Conservation (phyloP, 2,113 vertebrate genomes). For the Parus major region DNA sequence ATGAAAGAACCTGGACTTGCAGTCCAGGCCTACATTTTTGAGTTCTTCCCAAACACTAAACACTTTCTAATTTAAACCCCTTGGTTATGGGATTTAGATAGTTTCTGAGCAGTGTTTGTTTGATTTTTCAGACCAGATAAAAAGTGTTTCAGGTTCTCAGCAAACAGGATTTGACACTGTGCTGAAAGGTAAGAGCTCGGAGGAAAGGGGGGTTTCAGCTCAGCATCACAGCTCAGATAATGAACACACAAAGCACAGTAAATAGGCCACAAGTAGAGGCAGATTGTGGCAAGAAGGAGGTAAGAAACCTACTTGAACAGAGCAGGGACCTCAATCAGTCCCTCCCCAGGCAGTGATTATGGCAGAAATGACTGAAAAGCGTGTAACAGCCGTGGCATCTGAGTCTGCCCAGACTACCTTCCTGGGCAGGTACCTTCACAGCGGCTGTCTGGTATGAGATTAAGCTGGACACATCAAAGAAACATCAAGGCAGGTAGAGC, state of each 20-base stretch:
- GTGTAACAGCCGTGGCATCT: neutral
- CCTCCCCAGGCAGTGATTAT: neutral
- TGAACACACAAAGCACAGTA: neutral
- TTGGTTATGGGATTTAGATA: neutral
- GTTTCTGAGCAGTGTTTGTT: neutral
- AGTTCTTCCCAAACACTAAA: neutral
- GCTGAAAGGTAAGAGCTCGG: conserved; percentile 18
- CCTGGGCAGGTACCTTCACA: neutral
- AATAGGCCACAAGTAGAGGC: conserved; percentile 2
- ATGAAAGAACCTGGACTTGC: neutral
- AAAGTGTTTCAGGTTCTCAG: neutral
- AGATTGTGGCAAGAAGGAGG: neutral
- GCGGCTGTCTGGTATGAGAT: neutral
- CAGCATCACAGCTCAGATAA: neutral
- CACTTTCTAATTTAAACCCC: neutral
- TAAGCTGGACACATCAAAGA: conserved; percentile 30
- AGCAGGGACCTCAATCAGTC: neutral
- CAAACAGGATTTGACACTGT: conserved; percentile 25
- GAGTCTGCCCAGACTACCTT: neutral
- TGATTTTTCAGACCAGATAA: neutral
- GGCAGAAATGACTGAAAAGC: conserved; percentile 6
- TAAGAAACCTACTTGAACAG: neutral
- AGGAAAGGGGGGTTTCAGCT: neutral
- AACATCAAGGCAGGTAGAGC: conserved; percentile 8
- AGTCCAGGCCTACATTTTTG: neutral